Evolutionary conservation across 2,888 invertebrate genomes (phyloP).

Genomic region (Nemotelus nigrinus): DNA sequence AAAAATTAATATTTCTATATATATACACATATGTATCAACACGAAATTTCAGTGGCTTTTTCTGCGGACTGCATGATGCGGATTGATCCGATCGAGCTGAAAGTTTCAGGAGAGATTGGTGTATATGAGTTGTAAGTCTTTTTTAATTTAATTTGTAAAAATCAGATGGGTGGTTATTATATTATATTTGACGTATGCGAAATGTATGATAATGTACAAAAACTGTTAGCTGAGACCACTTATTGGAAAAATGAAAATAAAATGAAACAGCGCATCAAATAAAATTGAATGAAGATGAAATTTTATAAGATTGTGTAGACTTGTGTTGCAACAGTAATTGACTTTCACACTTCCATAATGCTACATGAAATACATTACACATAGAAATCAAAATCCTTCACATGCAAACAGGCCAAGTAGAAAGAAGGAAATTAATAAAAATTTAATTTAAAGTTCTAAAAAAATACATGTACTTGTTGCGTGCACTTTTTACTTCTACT

Average conservation of each 20-base stretch:
- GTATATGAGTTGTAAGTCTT: not conserved
- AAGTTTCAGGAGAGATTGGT: too few relatives aligned
- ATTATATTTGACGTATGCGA: slow-evolving; percentile 44
- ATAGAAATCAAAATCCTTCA: not conserved
- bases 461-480: slow-evolving; percentile 9
- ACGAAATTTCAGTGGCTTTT: too few relatives aligned
- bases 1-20: too few relatives aligned
- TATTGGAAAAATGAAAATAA: slow-evolving; percentile 21
- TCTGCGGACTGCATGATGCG: too few relatives aligned
- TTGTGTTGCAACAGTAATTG: slow-evolving; percentile 37
- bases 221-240: slow-evolving; percentile 38
- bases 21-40: too few relatives aligned
- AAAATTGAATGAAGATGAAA: slow-evolving; percentile 10
- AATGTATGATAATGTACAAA: slow-evolving; percentile 42
- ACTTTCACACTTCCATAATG: slow-evolving; percentile 18
- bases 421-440: slow-evolving; percentile 12
- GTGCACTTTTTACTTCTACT: slow-evolving; percentile 17
- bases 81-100: too few relatives aligned
- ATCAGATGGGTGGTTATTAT: slow-evolving; percentile 42
- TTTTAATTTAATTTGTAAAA: slow-evolving; percentile 42
- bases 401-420: not conserved
- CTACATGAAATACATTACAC: slow-evolving; percentile 8
- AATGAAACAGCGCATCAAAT: slow-evolving; percentile 23
- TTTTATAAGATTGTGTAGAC: slow-evolving; percentile 35
- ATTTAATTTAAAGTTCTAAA: not conserved